Conservation (phyloP, 1,140 invertebrate species). For the Bradynema listronoti region DNA sequence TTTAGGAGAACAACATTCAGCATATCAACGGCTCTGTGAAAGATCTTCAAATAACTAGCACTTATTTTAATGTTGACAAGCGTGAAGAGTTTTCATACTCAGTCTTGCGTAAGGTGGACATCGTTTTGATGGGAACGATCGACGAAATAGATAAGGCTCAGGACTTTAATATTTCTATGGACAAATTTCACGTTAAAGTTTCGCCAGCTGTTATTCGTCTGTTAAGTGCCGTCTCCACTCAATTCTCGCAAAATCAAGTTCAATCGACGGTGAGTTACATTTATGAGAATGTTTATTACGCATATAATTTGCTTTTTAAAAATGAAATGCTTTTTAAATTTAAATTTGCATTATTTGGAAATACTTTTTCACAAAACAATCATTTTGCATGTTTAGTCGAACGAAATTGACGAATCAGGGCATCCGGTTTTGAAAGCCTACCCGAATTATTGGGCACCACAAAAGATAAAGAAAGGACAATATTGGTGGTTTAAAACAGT, state of each 20-base stretch:
- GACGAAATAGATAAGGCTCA: conserved; percentile 67
- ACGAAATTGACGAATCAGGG: conserved; percentile 13
- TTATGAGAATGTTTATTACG: too few species aligned
- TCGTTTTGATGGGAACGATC: conserved; percentile 65
- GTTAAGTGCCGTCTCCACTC: conserved; percentile 70
- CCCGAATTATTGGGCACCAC: conserved; percentile 50
- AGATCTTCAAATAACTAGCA: conserved; percentile 70
- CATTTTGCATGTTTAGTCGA: conserved; percentile 10
- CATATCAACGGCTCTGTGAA: conserved; percentile 64
- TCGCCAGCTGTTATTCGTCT: conserved; percentile 77
- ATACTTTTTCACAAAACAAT: too few species aligned
- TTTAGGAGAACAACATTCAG: conserved; percentile 34
- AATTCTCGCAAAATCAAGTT: conserved; percentile 65
- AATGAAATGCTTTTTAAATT: conserved; percentile 5
- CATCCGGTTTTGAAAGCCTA: conserved; percentile 40
- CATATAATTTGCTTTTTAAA: background rate
- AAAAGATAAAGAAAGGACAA: conserved; percentile 38
- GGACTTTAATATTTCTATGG: conserved; percentile 67
- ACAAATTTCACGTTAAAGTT: conserved; percentile 75
- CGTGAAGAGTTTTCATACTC: conserved; percentile 54
- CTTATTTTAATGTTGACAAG: conserved; percentile 46
- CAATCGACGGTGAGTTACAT: conserved; percentile 1
- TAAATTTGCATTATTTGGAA: too few species aligned
- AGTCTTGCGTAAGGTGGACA: conserved; percentile 71
- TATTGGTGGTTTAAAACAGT: conserved; percentile 51